Base-by-base conservation (phyloP, 2,888 invertebrate genomes). In the Aethes cnicana region DNA sequence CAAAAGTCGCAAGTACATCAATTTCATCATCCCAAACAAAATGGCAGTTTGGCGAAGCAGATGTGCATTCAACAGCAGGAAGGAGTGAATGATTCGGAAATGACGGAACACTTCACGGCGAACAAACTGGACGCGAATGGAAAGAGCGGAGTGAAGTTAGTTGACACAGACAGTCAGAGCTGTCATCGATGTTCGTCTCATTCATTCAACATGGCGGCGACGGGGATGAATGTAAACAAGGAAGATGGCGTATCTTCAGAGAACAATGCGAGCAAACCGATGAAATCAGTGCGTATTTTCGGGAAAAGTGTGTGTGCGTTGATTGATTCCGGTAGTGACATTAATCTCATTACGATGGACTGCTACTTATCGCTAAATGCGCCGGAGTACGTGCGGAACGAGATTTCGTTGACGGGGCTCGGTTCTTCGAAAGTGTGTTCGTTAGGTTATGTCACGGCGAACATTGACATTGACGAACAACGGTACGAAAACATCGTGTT, bases 321-420 rank as follows among this genome's bases (percentile, higher is more conserved):
- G 43, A 36, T 55, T 18, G 55, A 55, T 21, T 36, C 50, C 2
- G 55, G 49, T 35, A 46, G 49, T 39, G 54, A 49, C 9, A 8
- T 54, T 3, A 49, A 49, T 41, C 41, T 49, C 35, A 46, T 54
- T 11, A 20, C 44, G 8, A 7, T 14, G 3, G 6, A 14, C 8
- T 32, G 32, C n/a, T n/a, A n/a, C n/a, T 7, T 32, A 32, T 26
- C 26, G 11, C 11, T 32, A 16, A n/a, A n/a, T 5, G 6, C 32
- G 32, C 32, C 32, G 4, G 5, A 32, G 7, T 32, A n/a, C n/a
- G 16, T 16, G 32, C 2, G 4, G 16, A 16, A 16, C 7, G 6
- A 2, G 16, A 32, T 7, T 16, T 16, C 7, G 3, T 32, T 32
- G 32, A 32, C 32, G 32, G 32, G 32, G 16, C 32, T 32, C 7